Base-by-base conservation (phyloP, 2,113 vertebrate genomes). In the Aramus guarauna region DNA sequence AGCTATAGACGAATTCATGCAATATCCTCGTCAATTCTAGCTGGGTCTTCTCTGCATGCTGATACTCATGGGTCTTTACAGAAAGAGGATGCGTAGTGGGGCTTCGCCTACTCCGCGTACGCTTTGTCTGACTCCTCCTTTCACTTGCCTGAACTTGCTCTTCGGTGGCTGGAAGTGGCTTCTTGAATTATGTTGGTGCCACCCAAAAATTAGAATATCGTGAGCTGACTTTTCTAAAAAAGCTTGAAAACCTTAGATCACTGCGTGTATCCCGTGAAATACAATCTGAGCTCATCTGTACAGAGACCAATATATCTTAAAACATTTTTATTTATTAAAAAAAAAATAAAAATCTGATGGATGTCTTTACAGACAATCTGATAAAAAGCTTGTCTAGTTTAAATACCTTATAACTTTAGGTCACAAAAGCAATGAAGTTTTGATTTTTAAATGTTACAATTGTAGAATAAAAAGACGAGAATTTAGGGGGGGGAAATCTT, bases 81-180 rank as follows among this genome's bases (percentile, higher is more conserved):
- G 22, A 9, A 8, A 11, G 39, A 53, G n/a, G 16, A 15, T 22
- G 56, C 11, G 11, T 11, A 9, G 85, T 2, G 6, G 19, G 43
- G 36, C 9, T 48, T 37, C 34, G 26, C 13, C n/a, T 36, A 1
- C n/a, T 36, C 48, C 34, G 32, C 1, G 0, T 11, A 8, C 3
- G 0, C 8, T 59, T 41, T 15, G 7, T 9, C 72, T 3, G 24
- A 26, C 22, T 50, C 23, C 22, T 50, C 23, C 30, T 37, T 23
- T 48, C 24, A 1, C n/a, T 52, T 11, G 37, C 41, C 26, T 36
- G 11, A 45, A 32, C 21, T 58, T 47, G 37, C 6, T 47, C 17
- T 12, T 47, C 14, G 16, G 24, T 1, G 0, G 5, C 14, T 71
- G 60, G 24, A 22, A 63, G 60, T 21, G 26, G 30, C 34, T 43